Evolutionary conservation across 1,140 invertebrate genomes (phyloP), one percentile per base, ranked within the genome.

Genomic region (Heliconius hewitsoni): DNA sequence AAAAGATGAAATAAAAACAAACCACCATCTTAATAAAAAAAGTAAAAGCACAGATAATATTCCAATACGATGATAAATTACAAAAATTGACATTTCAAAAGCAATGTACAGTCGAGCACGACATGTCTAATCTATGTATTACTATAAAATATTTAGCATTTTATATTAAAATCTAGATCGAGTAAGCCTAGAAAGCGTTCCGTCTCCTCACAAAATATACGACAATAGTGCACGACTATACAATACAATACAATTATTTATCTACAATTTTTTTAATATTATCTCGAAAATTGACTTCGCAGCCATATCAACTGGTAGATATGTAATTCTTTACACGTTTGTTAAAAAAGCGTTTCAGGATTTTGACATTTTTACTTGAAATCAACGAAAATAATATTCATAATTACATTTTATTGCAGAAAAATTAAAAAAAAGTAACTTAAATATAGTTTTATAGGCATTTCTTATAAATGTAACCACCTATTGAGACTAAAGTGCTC

Each of bases 81-180:
- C 60, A 86, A 89, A 86, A 89, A 87, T 89, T 87, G 86, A 90
- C 86, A 84, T 85, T 60, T 80, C 86, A 90, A 88, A 86, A 83
- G 70, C 60, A 73, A 73, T 82, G 85, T 87, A 90, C 89, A 87
- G 84, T 87, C 88, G 89, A 71, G 86, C 84, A 88, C 87, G 86
- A 81, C 78, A 73, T 72, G 74, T 81, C 79, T 77, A 79, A 79
- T 83, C 77, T 85, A 81, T 84, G 72, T 79, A 78, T 72, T 72
- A 81, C 81, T 86, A 86, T 73, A 82, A 83, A 81, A 82, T 79
- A 81, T 82, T 80, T 79, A 77, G 76, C 74, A 77, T 81, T 87
- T 85, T 90, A 88, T 86, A 90, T 91, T 89, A 91, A 52, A 91
- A 87, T 91, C 88, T 89, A 90, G 78, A 80, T 85, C 84, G 73